Percentiles rank a stretch among this genome's conserved stretches.
These are phyloP conservation scores for Notolabrus celidotus DNA, from an alignment of 2,797 vertebrate genomes.

Conservation along the genomic window DNA sequence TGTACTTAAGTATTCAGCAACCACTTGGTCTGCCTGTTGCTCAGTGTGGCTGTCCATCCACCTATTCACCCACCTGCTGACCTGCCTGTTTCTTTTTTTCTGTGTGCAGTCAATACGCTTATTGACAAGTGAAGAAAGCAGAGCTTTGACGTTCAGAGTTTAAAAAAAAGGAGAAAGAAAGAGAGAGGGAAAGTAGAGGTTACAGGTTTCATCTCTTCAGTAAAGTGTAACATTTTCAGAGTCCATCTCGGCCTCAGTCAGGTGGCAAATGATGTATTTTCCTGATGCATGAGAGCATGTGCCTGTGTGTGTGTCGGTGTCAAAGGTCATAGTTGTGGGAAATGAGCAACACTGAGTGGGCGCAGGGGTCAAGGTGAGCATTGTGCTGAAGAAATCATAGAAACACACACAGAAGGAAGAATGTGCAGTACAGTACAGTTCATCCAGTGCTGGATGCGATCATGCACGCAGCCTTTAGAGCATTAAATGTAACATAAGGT, in stretches of 20 bases:
- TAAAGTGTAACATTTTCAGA: constrained; percentile 39
- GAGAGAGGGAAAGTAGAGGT: neutral
- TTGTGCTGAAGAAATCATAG: constrained; percentile 31
- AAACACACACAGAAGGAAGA: constrained; percentile 11
- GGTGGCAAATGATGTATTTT: constrained; percentile 34
- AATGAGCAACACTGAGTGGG: constrained; percentile 68
- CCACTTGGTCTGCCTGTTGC: constrained; percentile 21
- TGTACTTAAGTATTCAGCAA: constrained; percentile 16
- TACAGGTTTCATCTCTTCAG: constrained; percentile 7
- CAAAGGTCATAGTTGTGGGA: constrained; percentile 61
- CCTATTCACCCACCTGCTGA: constrained; percentile 14
- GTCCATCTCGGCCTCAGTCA: constrained; percentile 15
- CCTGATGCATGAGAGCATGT: constrained; percentile 20
- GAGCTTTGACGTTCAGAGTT: constrained; percentile 9
- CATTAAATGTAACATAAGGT: constrained; percentile 1
- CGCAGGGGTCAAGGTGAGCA: constrained; percentile 71
- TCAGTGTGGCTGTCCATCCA: constrained; percentile 12
- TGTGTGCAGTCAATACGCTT: constrained; percentile 23
- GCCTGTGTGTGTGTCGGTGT: constrained; percentile 23
- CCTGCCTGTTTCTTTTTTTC: constrained; percentile 20
- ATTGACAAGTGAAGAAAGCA: constrained; percentile 30
- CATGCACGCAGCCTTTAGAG: neutral
- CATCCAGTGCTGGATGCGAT: constrained; percentile 7
- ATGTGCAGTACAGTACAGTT: neutral
- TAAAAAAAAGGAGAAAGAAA: neutral